Base-by-base conservation (phyloP, 1,140 invertebrate genomes). In the Ericerus pela region DNA sequence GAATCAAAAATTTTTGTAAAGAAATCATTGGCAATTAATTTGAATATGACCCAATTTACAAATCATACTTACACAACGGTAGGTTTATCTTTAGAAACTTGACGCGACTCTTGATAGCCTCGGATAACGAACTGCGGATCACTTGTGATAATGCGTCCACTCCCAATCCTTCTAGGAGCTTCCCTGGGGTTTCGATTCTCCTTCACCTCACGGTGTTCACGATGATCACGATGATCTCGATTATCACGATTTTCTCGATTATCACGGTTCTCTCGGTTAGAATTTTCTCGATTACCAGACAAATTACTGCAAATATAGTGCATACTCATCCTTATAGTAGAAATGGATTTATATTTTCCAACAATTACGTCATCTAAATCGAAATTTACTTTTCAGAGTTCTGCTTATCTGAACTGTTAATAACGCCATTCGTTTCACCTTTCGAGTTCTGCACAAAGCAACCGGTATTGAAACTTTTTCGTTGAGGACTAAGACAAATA, bases 401-500 rank as follows among this genome's bases (percentile, higher is more conserved):
- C 16, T 38, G 51, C 33, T 58, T 58, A 31, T 36, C 51, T 43
- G 43, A 36, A 26, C 33, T 57, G 43, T 54, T 58, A 11, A 53
- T 54, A 22, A 28, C 28, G 51, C 70, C 72, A 51, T 66, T 68
- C 58, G 30, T 58, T 14, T 51, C 18, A 16, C 57, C 37, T 31
- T 56, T 59, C 22, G 41, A 52, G 24, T 53, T 75, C 4, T 18
- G 20, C 26, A 82, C 80, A 58, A 77, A 82, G 70, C 87, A 90
- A 51, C 87, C 87, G 12, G 83, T 83, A 60, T 82, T 85, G 73
- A 90, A 89, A 66, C 81, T 85, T 36, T 81, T 75, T 6, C 87
- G 74, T 65, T 88, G 85, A 37, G 87, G 87, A 65, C 82, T 85
- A 52, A 89, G 68, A 41, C 88, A 81, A 59, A 89, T 88, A 67